Evolutionary conservation across 92 coral and sea anemone genomes (phyloP).

Genomic region (Parazoanthus atlanticus): DNA sequence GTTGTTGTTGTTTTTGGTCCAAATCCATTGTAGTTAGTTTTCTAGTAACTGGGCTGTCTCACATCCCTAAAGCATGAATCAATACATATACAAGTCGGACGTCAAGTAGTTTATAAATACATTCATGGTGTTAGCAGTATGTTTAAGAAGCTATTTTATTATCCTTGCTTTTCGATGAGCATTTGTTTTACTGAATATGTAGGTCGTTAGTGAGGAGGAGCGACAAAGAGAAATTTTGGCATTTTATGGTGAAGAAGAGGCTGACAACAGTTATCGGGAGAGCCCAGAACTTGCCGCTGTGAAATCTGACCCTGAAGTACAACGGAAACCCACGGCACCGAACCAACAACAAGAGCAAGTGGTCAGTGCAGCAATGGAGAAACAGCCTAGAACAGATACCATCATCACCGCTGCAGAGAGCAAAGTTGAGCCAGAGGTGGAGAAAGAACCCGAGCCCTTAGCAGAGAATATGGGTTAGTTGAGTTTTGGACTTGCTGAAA

Average conservation of each 20-base stretch:
- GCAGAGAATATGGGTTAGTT: slow-evolving; percentile 44
- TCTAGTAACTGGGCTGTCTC: too few species aligned
- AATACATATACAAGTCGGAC: too few species aligned
- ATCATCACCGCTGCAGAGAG: background rate
- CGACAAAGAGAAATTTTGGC: slow-evolving; percentile 42
- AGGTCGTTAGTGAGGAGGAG: slow-evolving; percentile 35
- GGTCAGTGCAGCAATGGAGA: slow-evolving; percentile 2
- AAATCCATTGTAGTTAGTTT: too few species aligned
- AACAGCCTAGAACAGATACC: background rate
- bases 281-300: slow-evolving; percentile 23
- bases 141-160: background rate
- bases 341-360: background rate
- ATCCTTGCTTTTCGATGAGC: background rate
- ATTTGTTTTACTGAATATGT: background rate
- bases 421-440: slow-evolving; percentile 21
- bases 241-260: slow-evolving; percentile 43
- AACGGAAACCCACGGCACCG: background rate
- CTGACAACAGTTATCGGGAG: slow-evolving; percentile 23
- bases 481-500: background rate
- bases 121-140: background rate
- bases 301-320: slow-evolving; percentile 11
- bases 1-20: too few species aligned
- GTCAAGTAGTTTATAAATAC: background rate
- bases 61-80: too few species aligned
- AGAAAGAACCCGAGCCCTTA: slow-evolving; percentile 36